Evolutionary conservation across 1,140 invertebrate genomes (phyloP), one percentile per base, ranked within the genome.

Genomic region (Zaprionus vittiger): DNA sequence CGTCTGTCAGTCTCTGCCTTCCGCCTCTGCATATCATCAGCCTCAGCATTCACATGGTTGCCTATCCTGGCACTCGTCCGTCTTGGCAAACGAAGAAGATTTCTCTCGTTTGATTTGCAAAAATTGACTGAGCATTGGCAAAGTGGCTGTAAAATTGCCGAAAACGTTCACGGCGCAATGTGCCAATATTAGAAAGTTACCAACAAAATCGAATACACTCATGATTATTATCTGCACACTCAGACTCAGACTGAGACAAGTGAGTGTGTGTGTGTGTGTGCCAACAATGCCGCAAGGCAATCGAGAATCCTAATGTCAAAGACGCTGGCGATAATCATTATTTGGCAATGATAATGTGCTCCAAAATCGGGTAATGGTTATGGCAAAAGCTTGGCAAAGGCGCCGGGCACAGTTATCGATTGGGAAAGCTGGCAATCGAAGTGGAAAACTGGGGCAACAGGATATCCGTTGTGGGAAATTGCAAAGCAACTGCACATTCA

Each of bases 61-160:
- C 9, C 31, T 34, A 11, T 83, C 64, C 84, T 83, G 78, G 57
- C 81, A 87, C 65, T 41, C 52, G 5, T 5, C 11, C 17, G 12
- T 31, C 28, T 66, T 49, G 24, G 26, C 62, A 68, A 65, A 56
- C 31, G 80, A 56, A 59, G 49, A 64, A 79, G 24, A 66, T 61
- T 47, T 20, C 60, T 54, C 54, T 49, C 78, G 83, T 89, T 90
- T 90, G 85, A 90, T 90, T 90, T 90, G 85, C 79, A 80, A 82
- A 79, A 90, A 90, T 90, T 90, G 85, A 90, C 86, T 90, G 85
- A 90, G 73, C 86, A 90, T 81, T 73, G 75, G 85, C 77, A 89
- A 89, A 89, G 84, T 89, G 84, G 72, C 84, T 89, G 84, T 79
- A 81, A 87, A 89, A 89, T 89, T 79, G 78, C 72, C 41, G 15